These are phyloP conservation scores for Melanerpes aurifrons DNA, from an alignment of 2,113 vertebrate species.

Conservation along the genomic window DNA sequence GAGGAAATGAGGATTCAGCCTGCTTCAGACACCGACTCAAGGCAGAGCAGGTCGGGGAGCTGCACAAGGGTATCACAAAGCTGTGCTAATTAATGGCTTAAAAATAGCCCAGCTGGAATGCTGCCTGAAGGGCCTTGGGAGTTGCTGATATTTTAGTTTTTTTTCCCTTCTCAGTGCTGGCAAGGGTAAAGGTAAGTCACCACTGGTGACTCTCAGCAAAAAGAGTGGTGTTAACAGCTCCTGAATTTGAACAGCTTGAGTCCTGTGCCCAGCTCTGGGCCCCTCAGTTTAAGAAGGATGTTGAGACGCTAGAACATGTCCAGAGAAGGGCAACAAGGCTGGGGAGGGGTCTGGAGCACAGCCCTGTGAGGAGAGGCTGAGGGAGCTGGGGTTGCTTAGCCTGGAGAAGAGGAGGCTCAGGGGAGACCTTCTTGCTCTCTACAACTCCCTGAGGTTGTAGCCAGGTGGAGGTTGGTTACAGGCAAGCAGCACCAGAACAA, in stretches of 20 bases:
- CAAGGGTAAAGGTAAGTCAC: neutral
- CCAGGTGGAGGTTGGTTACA: too few relatives aligned
- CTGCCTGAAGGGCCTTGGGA: slow-evolving; percentile 57
- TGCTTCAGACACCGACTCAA: neutral
- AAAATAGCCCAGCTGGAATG: neutral
- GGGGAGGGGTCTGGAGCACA: too few relatives aligned
- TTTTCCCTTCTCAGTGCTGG: neutral
- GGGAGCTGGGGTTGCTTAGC: too few relatives aligned
- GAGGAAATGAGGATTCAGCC: neutral
- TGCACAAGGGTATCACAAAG: neutral
- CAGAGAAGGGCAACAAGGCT: too few relatives aligned
- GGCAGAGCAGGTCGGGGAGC: neutral
- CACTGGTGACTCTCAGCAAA: neutral
- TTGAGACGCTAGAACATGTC: too few relatives aligned
- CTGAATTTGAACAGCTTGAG: neutral
- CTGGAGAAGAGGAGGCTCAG: too few relatives aligned
- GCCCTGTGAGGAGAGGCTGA: too few relatives aligned
- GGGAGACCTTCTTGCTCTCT: too few relatives aligned
- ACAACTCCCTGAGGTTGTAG: too few relatives aligned
- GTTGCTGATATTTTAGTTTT: neutral
- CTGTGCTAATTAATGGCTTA: neutral
- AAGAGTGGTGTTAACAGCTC: neutral
- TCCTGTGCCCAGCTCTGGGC: too few relatives aligned
- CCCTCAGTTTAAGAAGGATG: too few relatives aligned
- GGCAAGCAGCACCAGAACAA: too few relatives aligned